Evolutionary conservation across 2,113 vertebrate species (phyloP).

Genomic region (Accipiter cooperii): DNA sequence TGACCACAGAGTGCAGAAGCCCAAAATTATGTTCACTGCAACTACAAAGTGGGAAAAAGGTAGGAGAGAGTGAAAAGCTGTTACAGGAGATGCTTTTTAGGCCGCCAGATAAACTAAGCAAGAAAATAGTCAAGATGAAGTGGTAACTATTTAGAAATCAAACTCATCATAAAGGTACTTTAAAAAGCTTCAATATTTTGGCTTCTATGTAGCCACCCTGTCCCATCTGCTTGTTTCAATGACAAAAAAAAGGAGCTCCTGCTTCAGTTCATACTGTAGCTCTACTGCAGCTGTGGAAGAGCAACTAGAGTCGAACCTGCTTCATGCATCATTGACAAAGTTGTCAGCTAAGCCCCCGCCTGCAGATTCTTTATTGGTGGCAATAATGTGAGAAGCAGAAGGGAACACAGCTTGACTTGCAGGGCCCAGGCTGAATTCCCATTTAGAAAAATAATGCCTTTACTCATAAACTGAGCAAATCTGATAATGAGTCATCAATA

Average conservation of each 20-base stretch:
- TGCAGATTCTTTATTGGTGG: constrained; percentile 34
- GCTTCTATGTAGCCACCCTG: neutral
- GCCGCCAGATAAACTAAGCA: neutral
- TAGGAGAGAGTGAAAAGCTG: neutral
- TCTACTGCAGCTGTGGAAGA: neutral
- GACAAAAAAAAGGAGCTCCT: neutral
- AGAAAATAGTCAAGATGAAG: neutral
- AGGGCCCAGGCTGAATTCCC: neutral
- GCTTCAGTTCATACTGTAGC: neutral
- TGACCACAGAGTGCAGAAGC: neutral
- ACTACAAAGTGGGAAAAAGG: neutral
- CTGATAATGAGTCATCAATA: neutral
- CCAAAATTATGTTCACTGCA: neutral
- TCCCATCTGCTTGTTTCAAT: neutral
- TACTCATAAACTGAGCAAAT: constrained; percentile 30
- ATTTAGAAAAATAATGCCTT: constrained; percentile 9
- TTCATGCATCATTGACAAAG: constrained; percentile 16
- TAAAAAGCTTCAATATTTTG: neutral
- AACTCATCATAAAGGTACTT: neutral
- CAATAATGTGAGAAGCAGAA: constrained; percentile 20
- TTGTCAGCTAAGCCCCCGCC: neutral
- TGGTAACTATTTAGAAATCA: neutral
- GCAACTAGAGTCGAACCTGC: neutral
- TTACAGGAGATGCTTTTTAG: neutral
- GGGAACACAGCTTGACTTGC: constrained; percentile 30